These are phyloP conservation scores for Trichogramma dendrolimi DNA, from an alignment of 2,888 invertebrate genomes.

Conservation along the genomic window DNA sequence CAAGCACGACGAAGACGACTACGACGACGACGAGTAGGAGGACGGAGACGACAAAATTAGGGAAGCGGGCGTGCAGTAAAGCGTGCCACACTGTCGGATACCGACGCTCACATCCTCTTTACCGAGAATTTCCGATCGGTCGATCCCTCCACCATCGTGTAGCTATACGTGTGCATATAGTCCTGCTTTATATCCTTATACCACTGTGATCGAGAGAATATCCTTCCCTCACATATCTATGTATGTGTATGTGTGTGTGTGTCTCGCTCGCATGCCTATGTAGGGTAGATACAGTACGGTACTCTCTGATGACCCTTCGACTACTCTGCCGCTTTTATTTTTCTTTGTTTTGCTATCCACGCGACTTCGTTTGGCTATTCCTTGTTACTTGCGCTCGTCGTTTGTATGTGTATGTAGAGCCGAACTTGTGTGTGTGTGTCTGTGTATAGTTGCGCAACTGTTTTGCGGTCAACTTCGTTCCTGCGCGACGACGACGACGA, in stretches of 20 bases:
- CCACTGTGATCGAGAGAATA: no score
- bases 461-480: slow-evolving; percentile 7
- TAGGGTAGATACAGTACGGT: no score
- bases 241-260: no score
- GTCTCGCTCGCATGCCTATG: no score
- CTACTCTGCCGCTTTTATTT: background rate
- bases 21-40: no score
- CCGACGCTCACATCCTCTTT: slow-evolving; percentile 13
- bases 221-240: background rate
- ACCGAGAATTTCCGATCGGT: slow-evolving; percentile 17
- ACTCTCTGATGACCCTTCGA: slow-evolving; percentile 4
- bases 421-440: background rate
- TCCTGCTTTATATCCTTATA: no score
- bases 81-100: slow-evolving; percentile 1
- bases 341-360: background rate
- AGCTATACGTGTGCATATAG: background rate
- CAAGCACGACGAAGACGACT: no score
- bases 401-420: slow-evolving; percentile 3
- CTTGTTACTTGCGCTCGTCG: background rate
- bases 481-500: background rate
- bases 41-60: slow-evolving; percentile 8
- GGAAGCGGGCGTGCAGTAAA: slow-evolving; percentile 12
- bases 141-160: background rate
- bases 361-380: slow-evolving; percentile 1
- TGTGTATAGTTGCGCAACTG: background rate